These are phyloP conservation scores for Stegastes partitus DNA, from an alignment of 2,113 vertebrate species.

Conservation along the genomic window DNA sequence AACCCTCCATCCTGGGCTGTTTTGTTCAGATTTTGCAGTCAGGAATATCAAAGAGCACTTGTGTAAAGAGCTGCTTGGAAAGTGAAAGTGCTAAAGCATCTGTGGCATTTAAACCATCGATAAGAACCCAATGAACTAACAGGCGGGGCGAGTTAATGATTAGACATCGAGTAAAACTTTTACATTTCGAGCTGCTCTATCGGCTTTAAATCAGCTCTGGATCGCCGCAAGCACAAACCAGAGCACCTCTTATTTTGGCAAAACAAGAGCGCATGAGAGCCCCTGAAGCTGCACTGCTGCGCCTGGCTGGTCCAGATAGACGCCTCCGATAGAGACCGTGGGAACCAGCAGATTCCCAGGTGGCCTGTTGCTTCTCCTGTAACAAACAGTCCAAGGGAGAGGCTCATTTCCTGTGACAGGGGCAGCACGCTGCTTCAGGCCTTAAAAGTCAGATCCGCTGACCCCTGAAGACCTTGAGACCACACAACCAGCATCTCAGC, in stretches of 20 bases:
- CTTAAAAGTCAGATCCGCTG: slow-evolving; percentile 59
- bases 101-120: slow-evolving; percentile 39
- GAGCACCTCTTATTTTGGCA: slow-evolving; percentile 33
- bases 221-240: slow-evolving; percentile 8
- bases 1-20: slow-evolving; percentile 1
- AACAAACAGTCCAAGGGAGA: slow-evolving; percentile 64
- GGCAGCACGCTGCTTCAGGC: slow-evolving; percentile 49
- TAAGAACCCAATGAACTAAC: background rate
- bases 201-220: slow-evolving; percentile 35
- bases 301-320: slow-evolving; percentile 52
- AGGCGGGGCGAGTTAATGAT: slow-evolving; percentile 41
- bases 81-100: slow-evolving; percentile 20
- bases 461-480: slow-evolving; percentile 66
- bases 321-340: slow-evolving; percentile 67
- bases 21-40: slow-evolving; percentile 24
- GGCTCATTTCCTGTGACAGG: slow-evolving; percentile 68
- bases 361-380: slow-evolving; percentile 64
- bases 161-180: slow-evolving; percentile 36
- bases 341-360: slow-evolving; percentile 74
- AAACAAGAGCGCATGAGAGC: slow-evolving; percentile 34
- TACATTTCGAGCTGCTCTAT: slow-evolving; percentile 35
- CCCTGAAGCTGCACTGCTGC: background rate
- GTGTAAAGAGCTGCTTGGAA: slow-evolving; percentile 41
- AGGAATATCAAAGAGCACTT: slow-evolving; percentile 35
- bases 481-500: slow-evolving; percentile 59